Percentiles rank a stretch among this genome's conserved stretches.
Evolutionary conservation across 2,888 invertebrate genomes (phyloP).

Genomic region (Creontiades dilutus): DNA sequence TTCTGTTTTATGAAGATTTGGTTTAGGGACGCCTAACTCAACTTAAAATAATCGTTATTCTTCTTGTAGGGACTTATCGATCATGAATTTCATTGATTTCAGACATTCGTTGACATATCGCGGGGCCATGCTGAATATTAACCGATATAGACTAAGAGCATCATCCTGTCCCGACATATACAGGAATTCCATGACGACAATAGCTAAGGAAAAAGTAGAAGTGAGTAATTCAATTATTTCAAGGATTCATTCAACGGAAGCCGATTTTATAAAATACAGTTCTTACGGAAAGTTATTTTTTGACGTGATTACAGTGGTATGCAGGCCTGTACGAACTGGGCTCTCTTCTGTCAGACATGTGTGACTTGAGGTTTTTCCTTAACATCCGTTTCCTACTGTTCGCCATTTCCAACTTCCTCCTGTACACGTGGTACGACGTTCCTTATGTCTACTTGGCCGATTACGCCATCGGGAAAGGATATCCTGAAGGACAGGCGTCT

Average conservation of each 20-base stretch:
- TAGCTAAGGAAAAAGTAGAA: slow-evolving; percentile 87
- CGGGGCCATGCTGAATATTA: slow-evolving; percentile 92
- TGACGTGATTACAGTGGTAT: slow-evolving; percentile 82
- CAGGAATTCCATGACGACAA: slow-evolving; percentile 90
- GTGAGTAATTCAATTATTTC: slow-evolving; percentile 76
- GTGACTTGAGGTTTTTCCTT: slow-evolving; percentile 89
- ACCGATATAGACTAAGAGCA: slow-evolving; percentile 88
- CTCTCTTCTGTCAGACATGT: slow-evolving; percentile 87
- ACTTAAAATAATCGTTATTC: no score
- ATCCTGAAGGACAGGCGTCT: slow-evolving; percentile 86
- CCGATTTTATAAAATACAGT: not conserved
- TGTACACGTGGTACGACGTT: slow-evolving; percentile 96
- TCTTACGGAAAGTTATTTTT: not conserved
- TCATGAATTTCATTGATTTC: not conserved
- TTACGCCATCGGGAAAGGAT: slow-evolving; percentile 86
- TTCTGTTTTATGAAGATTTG: no score
- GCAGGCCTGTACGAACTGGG: slow-evolving; percentile 88
- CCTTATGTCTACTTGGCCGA: slow-evolving; percentile 95
- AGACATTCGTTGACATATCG: slow-evolving; percentile 89
- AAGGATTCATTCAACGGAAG: no score
- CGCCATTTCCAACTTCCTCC: slow-evolving; percentile 91
- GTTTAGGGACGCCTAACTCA: no score
- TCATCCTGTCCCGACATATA: slow-evolving; percentile 95
- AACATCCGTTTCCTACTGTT: slow-evolving; percentile 88
- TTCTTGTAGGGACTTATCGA: no score